phyloP scores from a whole-genome alignment of 2,113 vertebrate species.

The Oreochromis spilurus region DNA sequence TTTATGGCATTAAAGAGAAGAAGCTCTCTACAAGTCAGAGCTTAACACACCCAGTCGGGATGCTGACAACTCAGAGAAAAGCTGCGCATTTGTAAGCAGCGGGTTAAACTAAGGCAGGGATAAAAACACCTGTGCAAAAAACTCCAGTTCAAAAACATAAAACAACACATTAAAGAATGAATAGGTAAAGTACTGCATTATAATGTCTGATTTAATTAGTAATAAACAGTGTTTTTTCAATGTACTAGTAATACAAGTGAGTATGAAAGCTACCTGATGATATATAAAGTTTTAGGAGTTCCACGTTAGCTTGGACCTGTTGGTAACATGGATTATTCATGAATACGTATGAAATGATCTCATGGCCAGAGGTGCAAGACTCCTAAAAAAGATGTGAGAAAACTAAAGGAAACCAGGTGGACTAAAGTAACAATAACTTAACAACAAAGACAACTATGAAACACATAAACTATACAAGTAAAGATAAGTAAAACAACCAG shows the following conservation, averaged over 20 bases:
- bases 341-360: background rate
- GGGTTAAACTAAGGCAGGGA: background rate
- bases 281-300: background rate
- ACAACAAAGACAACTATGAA: background rate
- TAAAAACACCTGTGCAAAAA: background rate
- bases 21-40: background rate
- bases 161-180: background rate
- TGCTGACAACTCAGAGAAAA: slow-evolving; percentile 12
- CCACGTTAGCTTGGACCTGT: background rate
- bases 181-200: background rate
- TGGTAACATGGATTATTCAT: background rate
- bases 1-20: slow-evolving; percentile 29
- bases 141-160: background rate
- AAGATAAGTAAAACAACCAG: background rate
- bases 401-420: background rate
- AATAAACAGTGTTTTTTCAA: background rate
- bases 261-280: background rate
- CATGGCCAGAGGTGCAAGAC: background rate
- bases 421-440: background rate
- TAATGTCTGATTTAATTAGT: background rate
- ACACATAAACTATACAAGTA: background rate
- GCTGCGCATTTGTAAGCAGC: slow-evolving; percentile 23
- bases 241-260: background rate
- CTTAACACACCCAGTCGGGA: background rate
- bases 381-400: background rate